Evolutionary conservation across 2,113 vertebrate species (phyloP).

Genomic region (Sinocyclocheilus grahami): DNA sequence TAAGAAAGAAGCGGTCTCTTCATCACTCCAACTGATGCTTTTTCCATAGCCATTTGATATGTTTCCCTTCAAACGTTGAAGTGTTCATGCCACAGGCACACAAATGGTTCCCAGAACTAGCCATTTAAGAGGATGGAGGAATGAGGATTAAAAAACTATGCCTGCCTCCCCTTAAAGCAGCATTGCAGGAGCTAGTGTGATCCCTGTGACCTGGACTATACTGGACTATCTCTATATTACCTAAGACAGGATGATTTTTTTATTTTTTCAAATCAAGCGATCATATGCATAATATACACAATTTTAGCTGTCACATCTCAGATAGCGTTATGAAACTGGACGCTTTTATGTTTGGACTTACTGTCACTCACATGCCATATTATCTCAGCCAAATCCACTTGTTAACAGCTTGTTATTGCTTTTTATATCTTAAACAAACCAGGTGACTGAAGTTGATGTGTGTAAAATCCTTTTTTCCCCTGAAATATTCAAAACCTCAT

Average conservation of each 20-base stretch:
- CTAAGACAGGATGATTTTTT: neutral
- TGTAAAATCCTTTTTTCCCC: neutral
- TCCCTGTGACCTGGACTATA: neutral
- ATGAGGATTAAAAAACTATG: slow-evolving; percentile 39
- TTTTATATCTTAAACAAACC: neutral
- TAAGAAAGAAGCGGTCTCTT: too few species aligned
- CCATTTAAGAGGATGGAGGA: slow-evolving; percentile 34
- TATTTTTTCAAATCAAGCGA: neutral
- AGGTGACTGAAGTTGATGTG: neutral
- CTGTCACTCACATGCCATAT: neutral
- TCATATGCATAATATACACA: neutral
- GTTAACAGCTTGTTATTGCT: slow-evolving; percentile 12
- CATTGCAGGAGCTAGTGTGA: neutral
- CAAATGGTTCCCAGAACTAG: slow-evolving; percentile 33
- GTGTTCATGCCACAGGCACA: slow-evolving; percentile 11
- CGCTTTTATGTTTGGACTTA: neutral
- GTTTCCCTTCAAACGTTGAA: too few species aligned
- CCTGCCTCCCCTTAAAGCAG: slow-evolving; percentile 13
- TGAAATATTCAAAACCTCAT: slow-evolving; percentile 19
- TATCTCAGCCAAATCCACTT: slow-evolving; percentile 24
- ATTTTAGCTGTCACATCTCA: neutral
- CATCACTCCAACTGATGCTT: too few species aligned
- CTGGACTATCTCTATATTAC: neutral
- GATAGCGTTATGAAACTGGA: neutral
- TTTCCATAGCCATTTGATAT: too few species aligned